Conservation (phyloP, 1,140 invertebrate species). For the Pentalonia nigronervosa region DNA sequence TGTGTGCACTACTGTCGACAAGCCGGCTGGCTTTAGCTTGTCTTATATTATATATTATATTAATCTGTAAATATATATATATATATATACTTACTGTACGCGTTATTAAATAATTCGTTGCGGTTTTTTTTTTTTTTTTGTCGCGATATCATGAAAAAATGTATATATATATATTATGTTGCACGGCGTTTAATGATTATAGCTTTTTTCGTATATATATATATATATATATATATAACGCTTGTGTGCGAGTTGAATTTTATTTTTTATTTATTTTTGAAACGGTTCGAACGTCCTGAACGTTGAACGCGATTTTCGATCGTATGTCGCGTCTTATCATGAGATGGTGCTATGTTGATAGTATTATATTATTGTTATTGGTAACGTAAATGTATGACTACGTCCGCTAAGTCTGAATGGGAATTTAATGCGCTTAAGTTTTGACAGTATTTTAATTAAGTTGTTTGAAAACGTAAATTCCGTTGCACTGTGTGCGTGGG, state of each 20-base stretch:
- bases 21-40: not conserved
- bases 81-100: not conserved
- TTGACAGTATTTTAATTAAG: slow-evolving; percentile 7
- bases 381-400: slow-evolving; percentile 23
- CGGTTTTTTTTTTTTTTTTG: not conserved
- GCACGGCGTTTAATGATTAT: not conserved
- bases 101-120: slow-evolving; percentile 10
- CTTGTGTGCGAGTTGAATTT: not conserved
- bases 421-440: slow-evolving; percentile 50
- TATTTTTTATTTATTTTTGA: not conserved
- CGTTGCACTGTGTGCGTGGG: not conserved
- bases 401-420: slow-evolving; percentile 47
- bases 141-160: not conserved
- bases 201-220: not conserved
- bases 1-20: not conserved
- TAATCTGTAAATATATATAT: slow-evolving; percentile 18
- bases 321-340: not conserved
- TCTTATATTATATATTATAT: not conserved
- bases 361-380: slow-evolving; percentile 16
- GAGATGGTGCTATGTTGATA: not conserved
- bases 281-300: slow-evolving; percentile 5
- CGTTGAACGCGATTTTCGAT: not conserved
- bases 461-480: slow-evolving; percentile 23
- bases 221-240: not conserved
- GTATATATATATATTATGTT: not conserved